Evolutionary conservation across 2,888 invertebrate genomes (phyloP), one percentile per base, ranked within the genome.

Genomic region (Cetonia aurata): DNA sequence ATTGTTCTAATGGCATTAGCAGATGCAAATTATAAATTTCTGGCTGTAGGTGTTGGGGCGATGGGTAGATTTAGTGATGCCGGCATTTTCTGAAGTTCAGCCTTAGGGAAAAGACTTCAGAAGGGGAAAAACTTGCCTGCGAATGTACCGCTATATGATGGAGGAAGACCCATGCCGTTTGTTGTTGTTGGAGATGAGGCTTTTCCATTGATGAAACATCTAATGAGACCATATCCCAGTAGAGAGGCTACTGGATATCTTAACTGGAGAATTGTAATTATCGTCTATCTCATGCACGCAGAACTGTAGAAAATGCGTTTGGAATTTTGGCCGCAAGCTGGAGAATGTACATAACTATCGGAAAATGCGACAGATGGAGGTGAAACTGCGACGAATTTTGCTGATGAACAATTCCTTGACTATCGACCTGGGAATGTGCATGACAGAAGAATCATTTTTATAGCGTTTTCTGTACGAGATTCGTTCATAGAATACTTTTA

Each of bases 81-180:
- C 72, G 76, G 74, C 60, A 72, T 79, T 71, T 79, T 79, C 69
- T 68, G 73, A 55, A 77, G 71, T 69, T 74, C 70, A 15, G 17
- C 42, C 8, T 70, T 79, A 57, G 74, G 73, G 48, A n/a, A n/a
- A 72, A 71, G 68, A 73, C 41, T 77, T 67, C 33, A 33, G 6
- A 33, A 6, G 6, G 33, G 66, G 37, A 67, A 65, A 65, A 33
- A 74, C 31, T 70, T 77, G 56, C 76, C 77, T 46, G 70, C 68
- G 66, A 70, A 72, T 33, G 33, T 6, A 33, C 6, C 33, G 33
- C 33, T 33, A 33, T 33, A 33, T 33, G 6, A 33, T 6, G 33
- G 33, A 33, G 33, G 33, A 33, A 33, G 33, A 33, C 33, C 6
- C 33, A 33, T 33, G 33, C 33, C 33, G 33, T 33, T n/a, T n/a